Percentiles rank a stretch among this genome's conserved stretches.
Conservation (phyloP, 2,888 invertebrate genomes). For the Hermaeophaga mercurialis region DNA sequence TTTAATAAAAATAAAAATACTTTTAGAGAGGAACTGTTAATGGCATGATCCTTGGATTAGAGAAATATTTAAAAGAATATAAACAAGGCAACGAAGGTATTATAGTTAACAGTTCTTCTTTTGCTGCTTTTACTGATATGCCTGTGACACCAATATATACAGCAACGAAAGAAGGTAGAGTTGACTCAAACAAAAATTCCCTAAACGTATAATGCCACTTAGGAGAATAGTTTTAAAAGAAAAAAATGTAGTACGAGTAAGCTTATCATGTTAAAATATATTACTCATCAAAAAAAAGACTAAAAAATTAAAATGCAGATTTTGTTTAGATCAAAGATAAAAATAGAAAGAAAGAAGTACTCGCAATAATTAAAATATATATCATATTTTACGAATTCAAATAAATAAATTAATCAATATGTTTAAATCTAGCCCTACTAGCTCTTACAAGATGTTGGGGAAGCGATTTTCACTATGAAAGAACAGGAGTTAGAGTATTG, state of each 20-base stretch:
- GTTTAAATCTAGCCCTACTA: conserved; percentile 27
- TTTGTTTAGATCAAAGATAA: too few species aligned
- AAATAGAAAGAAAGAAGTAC: too few species aligned
- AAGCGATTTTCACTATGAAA: conserved; percentile 43
- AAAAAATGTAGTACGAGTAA: conserved; percentile 6
- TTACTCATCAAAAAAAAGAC: too few species aligned
- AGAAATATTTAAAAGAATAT: conserved; percentile 29
- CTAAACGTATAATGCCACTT: conserved; percentile 10
- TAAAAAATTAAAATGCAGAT: too few species aligned
- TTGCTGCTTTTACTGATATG: conserved; percentile 4
- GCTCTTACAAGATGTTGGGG: conserved; percentile 28
- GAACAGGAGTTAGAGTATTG: conserved; percentile 59
- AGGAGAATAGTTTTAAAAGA: not conserved
- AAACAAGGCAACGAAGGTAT: conserved; percentile 30
- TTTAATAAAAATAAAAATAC: too few species aligned
- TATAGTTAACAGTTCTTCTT: conserved; percentile 32
- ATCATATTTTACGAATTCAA: too few species aligned
- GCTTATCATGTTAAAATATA: conserved; percentile 32
- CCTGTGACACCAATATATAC: not conserved
- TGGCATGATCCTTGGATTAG: conserved; percentile 29
- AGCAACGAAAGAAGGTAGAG: not conserved
- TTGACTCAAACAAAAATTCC: not conserved
- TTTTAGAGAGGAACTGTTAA: conserved; percentile 32
- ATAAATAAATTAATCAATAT: too few species aligned
- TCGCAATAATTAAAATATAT: too few species aligned